Conservation (phyloP, 2,888 invertebrate genomes). For the Spodoptera exigua region DNA sequence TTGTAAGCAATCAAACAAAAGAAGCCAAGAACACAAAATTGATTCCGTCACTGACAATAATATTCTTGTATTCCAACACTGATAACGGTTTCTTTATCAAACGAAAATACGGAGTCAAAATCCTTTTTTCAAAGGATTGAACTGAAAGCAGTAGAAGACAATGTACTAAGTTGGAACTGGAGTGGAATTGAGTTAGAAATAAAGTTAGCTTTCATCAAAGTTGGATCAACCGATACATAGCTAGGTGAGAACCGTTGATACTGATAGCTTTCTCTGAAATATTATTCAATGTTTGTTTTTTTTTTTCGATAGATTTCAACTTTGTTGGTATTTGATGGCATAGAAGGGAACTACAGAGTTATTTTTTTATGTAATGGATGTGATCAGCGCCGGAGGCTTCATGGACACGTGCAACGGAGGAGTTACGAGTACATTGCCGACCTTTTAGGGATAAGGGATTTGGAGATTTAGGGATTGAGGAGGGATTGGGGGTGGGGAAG, state of each 20-base stretch:
- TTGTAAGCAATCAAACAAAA: neutral
- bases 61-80: too few species aligned
- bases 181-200: conserved; percentile 60
- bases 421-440: too few species aligned
- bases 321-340: conserved; percentile 7
- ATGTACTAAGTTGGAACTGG: conserved; percentile 48
- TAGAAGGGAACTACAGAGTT: too few species aligned
- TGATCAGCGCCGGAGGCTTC: too few species aligned
- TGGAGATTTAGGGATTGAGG: too few species aligned
- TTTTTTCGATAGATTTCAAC: conserved; percentile 20
- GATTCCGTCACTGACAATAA: too few species aligned
- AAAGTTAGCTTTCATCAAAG: conserved; percentile 64
- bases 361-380: too few species aligned
- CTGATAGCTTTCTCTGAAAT: conserved; percentile 24
- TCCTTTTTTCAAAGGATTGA: conserved; percentile 4
- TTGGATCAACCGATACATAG: conserved; percentile 60
- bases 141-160: conserved; percentile 34
- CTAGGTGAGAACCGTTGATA: conserved; percentile 48
- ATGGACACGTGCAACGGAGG: too few species aligned
- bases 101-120: neutral
- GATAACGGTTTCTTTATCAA: too few species aligned
- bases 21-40: neutral
- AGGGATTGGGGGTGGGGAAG: too few species aligned
- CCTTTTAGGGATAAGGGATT: too few species aligned
- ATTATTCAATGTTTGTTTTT: conserved; percentile 15